These are phyloP conservation scores for Brienomyrus longianalis DNA, from an alignment of 2,113 vertebrate species.

Conservation along the genomic window DNA sequence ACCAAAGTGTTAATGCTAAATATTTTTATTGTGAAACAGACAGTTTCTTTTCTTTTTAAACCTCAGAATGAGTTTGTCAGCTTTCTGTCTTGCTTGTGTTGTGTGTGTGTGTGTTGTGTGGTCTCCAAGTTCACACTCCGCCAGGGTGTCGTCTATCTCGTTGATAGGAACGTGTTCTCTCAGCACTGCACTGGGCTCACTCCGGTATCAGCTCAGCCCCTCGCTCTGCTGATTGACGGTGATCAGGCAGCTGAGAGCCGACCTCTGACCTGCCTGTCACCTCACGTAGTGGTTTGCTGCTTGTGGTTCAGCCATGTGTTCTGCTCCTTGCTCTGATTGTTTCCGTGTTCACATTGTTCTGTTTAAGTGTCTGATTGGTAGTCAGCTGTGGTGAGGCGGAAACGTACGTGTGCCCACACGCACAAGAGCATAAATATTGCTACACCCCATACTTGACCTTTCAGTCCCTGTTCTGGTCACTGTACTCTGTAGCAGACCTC, in stretches of 20 bases:
- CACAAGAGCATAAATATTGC: background rate
- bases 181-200: background rate
- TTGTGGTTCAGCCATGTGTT: background rate
- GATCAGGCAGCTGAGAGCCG: background rate
- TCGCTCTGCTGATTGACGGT: background rate
- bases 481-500: background rate
- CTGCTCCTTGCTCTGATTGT: background rate
- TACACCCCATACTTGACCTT: background rate
- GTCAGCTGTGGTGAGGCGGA: background rate
- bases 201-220: background rate
- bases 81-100: background rate
- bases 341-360: background rate
- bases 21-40: background rate
- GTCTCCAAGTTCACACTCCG: background rate
- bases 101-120: no score
- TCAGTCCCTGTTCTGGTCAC: background rate
- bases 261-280: background rate
- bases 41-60: background rate
- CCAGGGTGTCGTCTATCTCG: background rate
- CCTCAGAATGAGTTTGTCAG: background rate
- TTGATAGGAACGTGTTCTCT: background rate
- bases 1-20: background rate
- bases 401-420: background rate
- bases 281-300: background rate
- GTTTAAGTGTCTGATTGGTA: background rate